Evolutionary conservation across 2,888 invertebrate genomes (phyloP), one percentile per base, ranked within the genome.

Genomic region (Drosophila parthenogenetica): DNA sequence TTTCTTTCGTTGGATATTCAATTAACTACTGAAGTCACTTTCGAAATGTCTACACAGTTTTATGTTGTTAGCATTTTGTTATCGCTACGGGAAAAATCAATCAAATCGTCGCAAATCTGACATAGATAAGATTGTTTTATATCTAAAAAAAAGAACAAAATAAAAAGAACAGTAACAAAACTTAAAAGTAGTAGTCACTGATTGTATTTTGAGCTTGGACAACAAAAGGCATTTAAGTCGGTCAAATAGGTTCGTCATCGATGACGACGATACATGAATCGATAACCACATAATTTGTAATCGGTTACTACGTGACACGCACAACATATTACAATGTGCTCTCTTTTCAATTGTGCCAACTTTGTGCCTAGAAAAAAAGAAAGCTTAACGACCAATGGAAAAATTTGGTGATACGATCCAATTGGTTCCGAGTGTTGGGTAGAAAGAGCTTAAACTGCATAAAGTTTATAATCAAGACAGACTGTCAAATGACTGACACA

Each of bases 71-170:
- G 2, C 29, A 29, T 8, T 29, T 59, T n/a, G 13, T 62, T 75
- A 75, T 75, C 76, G n/a, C 5, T 10, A 0, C 13, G 29, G 25
- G 19, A 16, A 29, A 62, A 57, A 57, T 76, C 53, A 76, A 72
- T 75, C 72, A 76, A 59, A 69, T 65, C 61, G 29, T 43, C 57
- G 35, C 29, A 69, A 59, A 72, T 75, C 69, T 35, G 35, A 11
- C 32, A 53, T 40, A 65, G 76, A 76, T 76, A 76, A 76, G 76
- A 69, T 71, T 69, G 53, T 43, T 29, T 29, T 17, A 37, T 55
- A 73, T 62, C 62, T 17, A 40, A 17, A 37, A 19, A 22, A 22
- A 5, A 5, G 22, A 22, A n/a, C n/a, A 22, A 22, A 22, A 22
- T 1, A 22, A 22, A 22, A 22, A n/a, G n/a, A n/a, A n/a, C n/a